These are phyloP conservation scores for Caenorhabditis macrosperma DNA, from an alignment of 2,888 invertebrate species.

Conservation along the genomic window DNA sequence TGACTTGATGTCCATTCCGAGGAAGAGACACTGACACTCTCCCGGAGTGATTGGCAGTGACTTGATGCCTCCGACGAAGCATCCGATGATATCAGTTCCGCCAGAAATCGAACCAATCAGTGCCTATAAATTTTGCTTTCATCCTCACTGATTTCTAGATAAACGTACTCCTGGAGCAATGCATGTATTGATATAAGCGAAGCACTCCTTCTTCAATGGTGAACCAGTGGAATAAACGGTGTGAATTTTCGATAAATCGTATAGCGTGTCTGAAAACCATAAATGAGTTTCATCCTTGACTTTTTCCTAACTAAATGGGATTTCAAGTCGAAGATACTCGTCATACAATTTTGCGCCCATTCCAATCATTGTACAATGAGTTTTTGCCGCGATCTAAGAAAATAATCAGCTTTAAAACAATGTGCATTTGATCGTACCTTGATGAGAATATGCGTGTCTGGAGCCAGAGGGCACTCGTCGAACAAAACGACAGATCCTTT, in stretches of 20 bases:
- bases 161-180: constrained; percentile 80
- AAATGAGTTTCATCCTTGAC: too few species aligned
- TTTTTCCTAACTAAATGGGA: constrained; percentile 75
- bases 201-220: constrained; percentile 83
- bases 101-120: constrained; percentile 80
- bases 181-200: constrained; percentile 83
- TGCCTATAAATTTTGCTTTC: constrained; percentile 58
- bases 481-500: constrained; percentile 82
- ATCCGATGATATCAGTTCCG: constrained; percentile 84
- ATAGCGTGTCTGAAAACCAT: constrained; percentile 80
- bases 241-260: constrained; percentile 82
- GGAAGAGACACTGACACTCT: constrained; percentile 83
- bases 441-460: constrained; percentile 82
- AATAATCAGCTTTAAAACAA: background rate
- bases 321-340: constrained; percentile 81
- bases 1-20: constrained; percentile 83
- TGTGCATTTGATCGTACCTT: constrained; percentile 77
- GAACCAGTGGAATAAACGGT: constrained; percentile 81
- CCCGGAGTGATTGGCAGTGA: constrained; percentile 83
- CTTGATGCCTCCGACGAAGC: constrained; percentile 83
- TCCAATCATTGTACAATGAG: constrained; percentile 83
- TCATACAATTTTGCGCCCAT: constrained; percentile 83
- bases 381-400: constrained; percentile 60
- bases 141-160: background rate
- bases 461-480: constrained; percentile 83